phyloP scores from a whole-genome alignment of 2,797 vertebrate species.

The Arremon aurantiirostris region DNA sequence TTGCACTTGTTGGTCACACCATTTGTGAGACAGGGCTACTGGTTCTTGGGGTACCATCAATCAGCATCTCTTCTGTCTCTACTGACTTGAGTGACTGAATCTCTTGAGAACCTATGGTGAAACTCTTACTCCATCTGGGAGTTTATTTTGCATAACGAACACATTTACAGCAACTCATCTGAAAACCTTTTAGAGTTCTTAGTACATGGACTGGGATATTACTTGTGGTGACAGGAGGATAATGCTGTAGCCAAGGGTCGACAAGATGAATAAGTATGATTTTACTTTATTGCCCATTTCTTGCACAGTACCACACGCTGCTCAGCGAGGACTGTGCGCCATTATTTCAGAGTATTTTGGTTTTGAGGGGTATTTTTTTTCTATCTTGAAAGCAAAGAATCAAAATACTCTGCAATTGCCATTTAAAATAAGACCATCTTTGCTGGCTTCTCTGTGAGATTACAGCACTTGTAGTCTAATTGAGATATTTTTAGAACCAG shows the following conservation, averaged over 20 bases:
- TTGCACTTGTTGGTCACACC: not conserved
- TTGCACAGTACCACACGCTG: not conserved
- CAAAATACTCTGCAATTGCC: not conserved
- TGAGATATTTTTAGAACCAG: conserved; percentile 1
- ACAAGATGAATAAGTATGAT: not conserved
- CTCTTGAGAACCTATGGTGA: not conserved
- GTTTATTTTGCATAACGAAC: not conserved
- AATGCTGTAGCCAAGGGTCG: not conserved
- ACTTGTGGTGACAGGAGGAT: not conserved
- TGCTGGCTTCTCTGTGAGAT: not conserved
- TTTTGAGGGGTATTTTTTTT: not conserved
- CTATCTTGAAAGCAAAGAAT: not conserved
- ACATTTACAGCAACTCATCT: not conserved
- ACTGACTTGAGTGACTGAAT: not conserved
- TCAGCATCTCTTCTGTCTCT: not conserved
- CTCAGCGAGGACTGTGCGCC: not conserved
- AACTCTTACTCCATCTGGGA: not conserved
- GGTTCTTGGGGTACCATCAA: not conserved
- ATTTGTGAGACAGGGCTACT: not conserved
- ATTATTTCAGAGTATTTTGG: not conserved
- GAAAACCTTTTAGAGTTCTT: not conserved
- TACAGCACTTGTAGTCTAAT: not conserved
- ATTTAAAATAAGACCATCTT: not conserved
- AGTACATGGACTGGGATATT: not conserved
- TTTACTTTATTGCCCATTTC: not conserved